These are phyloP conservation scores for Tipula unca DNA, from an alignment of 2,888 invertebrate genomes.

Conservation along the genomic window DNA sequence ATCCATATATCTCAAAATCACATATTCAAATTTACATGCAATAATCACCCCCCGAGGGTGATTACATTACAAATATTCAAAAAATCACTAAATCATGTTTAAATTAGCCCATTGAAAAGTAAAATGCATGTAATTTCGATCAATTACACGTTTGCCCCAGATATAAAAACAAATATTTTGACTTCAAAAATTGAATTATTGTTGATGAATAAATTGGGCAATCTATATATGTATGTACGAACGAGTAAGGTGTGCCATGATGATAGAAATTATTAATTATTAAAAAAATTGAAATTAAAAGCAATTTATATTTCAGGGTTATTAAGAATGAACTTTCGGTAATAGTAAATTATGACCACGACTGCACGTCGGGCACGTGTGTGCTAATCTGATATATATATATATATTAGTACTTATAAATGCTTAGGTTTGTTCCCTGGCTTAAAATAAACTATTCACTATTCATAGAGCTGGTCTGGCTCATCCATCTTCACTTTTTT, in stretches of 20 bases:
- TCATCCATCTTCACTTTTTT: too few relatives aligned
- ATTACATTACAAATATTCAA: background rate
- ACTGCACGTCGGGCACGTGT: too few relatives aligned
- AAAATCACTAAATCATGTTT: background rate
- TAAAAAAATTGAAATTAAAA: background rate
- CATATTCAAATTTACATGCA: background rate
- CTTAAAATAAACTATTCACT: too few relatives aligned
- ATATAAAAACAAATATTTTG: background rate
- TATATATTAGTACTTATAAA: too few relatives aligned
- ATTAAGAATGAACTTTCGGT: background rate
- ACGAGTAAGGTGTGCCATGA: background rate
- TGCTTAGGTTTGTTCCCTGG: too few relatives aligned
- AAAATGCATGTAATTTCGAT: background rate
- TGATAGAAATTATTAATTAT: background rate
- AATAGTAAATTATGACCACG: too few relatives aligned
- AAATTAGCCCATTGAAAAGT: background rate
- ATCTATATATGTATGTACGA: background rate
- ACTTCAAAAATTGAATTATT: background rate
- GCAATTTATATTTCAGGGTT: background rate
- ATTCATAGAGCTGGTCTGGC: too few relatives aligned
- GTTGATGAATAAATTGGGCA: background rate
- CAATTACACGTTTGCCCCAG: background rate
- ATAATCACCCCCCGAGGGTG: background rate
- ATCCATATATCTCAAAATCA: background rate
- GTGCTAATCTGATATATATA: too few relatives aligned